A percentile compares a stretch with the other conserved stretches of the same genome.
Conservation (phyloP, 2,797 vertebrate genomes). For the Peromyscus nudipes region DNA sequence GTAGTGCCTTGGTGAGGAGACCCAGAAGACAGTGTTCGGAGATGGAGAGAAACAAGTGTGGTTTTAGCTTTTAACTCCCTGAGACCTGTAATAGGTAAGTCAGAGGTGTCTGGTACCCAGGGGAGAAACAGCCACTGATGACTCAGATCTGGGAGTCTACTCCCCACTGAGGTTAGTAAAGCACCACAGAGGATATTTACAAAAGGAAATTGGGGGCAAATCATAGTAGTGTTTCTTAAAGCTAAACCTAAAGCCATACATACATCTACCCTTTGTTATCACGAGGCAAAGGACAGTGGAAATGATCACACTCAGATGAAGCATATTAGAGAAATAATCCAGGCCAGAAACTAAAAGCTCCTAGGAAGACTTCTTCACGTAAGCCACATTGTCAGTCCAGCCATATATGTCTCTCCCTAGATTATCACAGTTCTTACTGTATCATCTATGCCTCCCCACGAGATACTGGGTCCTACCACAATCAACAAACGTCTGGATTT, state of each 20-base stretch:
- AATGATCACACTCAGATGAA: slow-evolving; percentile 19
- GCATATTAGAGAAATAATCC: background rate
- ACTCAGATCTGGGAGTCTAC: background rate
- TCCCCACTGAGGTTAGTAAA: background rate
- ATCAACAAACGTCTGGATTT: background rate
- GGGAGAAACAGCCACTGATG: background rate
- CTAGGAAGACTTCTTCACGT: background rate
- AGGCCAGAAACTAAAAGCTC: background rate
- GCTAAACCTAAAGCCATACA: background rate
- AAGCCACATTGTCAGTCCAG: background rate
- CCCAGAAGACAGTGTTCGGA: background rate
- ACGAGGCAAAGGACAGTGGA: background rate
- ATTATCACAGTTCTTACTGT: background rate
- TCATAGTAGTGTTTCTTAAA: background rate
- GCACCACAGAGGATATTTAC: background rate
- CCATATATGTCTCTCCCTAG: background rate
- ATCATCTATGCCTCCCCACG: background rate
- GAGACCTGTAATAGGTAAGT: background rate
- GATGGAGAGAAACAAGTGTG: background rate
- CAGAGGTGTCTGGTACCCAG: background rate
- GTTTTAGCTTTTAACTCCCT: background rate
- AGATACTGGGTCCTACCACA: background rate
- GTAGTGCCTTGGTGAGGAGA: background rate
- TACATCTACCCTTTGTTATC: background rate
- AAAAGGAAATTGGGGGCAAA: background rate